Percentiles rank a stretch among this genome's conserved stretches.
phyloP scores from a whole-genome alignment of 1,140 invertebrate species.

The Diorhabda elongata region DNA sequence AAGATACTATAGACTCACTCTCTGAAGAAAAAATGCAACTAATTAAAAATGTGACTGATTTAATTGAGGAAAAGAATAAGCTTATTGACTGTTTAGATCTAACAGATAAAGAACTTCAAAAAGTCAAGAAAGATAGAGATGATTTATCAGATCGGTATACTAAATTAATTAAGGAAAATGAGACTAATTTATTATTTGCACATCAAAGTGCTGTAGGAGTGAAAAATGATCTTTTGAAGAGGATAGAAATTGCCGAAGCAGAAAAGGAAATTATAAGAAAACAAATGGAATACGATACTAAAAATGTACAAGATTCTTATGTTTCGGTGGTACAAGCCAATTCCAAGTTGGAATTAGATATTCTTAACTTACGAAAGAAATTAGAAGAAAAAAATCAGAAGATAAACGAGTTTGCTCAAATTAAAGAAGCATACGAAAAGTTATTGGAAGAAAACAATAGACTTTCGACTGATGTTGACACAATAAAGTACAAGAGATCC shows the following conservation, averaged over 20 bases:
- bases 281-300: conserved; percentile 28
- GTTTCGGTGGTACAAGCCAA: conserved; percentile 35
- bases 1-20: background rate
- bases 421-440: conserved; percentile 44
- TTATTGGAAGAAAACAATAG: conserved; percentile 44
- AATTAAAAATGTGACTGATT: conserved; percentile 9
- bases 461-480: conserved; percentile 40
- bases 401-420: conserved; percentile 26
- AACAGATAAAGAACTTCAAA: conserved; percentile 23
- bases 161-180: conserved; percentile 34
- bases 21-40: conserved; percentile 15
- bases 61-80: conserved; percentile 18
- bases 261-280: conserved; percentile 15
- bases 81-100: conserved; percentile 20
- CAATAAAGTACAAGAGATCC: conserved; percentile 40
- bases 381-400: conserved; percentile 36
- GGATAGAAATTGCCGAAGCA: conserved; percentile 28
- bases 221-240: conserved; percentile 28
- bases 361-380: conserved; percentile 33
- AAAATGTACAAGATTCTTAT: conserved; percentile 37
- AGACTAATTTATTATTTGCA: conserved; percentile 27
- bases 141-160: conserved; percentile 31
- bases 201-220: conserved; percentile 31
- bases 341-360: conserved; percentile 40
- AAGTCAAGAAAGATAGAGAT: conserved; percentile 30